These are phyloP conservation scores for Cotesia chilonis DNA, from an alignment of 1,140 invertebrate species.

Conservation along the genomic window DNA sequence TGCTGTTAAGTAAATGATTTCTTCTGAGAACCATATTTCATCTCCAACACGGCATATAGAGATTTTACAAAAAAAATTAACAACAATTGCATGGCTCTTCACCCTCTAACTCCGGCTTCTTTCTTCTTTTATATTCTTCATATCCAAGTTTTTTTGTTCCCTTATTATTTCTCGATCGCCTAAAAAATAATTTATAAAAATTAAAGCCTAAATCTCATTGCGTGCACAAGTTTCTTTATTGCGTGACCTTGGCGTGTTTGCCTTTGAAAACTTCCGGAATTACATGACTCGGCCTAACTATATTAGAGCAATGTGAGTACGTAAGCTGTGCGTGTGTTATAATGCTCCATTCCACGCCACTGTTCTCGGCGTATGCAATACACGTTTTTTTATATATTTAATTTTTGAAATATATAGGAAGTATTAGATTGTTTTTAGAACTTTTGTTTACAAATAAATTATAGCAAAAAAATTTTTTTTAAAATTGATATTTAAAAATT, in stretches of 20 bases:
- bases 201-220: slow-evolving; percentile 14
- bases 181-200: not conserved
- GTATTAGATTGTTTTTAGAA: no score
- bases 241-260: slow-evolving; percentile 23
- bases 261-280: slow-evolving; percentile 24
- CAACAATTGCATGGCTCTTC: slow-evolving; percentile 32
- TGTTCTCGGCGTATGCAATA: not conserved
- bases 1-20: not conserved
- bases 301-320: not conserved
- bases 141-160: not conserved
- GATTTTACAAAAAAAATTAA: slow-evolving; percentile 31
- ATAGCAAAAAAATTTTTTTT: no score
- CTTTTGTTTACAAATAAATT: no score
- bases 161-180: not conserved
- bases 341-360: slow-evolving; percentile 18
- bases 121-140: not conserved
- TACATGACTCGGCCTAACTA: slow-evolving; percentile 3
- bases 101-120: not conserved
- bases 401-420: no score
- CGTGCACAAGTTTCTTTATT: slow-evolving; percentile 1
- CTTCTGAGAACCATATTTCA: no score
- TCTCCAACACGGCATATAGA: slow-evolving; percentile 4
- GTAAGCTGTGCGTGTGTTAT: not conserved
- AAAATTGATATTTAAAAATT: no score
- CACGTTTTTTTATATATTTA: no score